These are phyloP conservation scores for Antennarius maculatus DNA, from an alignment of 2,797 vertebrate genomes.

Conservation along the genomic window DNA sequence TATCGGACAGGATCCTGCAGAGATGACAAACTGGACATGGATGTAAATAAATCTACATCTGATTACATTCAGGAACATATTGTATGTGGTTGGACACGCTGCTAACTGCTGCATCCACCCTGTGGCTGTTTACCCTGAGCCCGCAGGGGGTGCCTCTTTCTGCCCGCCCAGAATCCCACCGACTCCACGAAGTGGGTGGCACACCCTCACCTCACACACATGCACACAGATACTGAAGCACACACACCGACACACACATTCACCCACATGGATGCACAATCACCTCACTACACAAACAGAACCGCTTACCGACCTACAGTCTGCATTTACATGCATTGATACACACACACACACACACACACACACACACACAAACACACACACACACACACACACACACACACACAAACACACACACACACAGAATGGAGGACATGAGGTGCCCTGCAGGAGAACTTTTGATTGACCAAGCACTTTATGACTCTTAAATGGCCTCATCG, in stretches of 20 bases:
- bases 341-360: conserved; percentile 1
- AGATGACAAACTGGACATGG: conserved; percentile 12
- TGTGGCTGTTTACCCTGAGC: conserved; percentile 34
- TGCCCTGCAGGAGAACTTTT: conserved; percentile 50
- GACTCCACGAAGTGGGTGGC: conserved; percentile 39
- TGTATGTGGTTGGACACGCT: conserved; percentile 18
- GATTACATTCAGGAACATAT: conserved; percentile 10
- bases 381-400: too few species aligned
- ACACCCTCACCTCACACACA: conserved; percentile 14
- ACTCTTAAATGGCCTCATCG: conserved; percentile 61
- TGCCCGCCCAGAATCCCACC: conserved; percentile 38
- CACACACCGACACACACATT: conserved; percentile 7
- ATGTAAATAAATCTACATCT: conserved; percentile 27
- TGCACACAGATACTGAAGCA: conserved; percentile 4
- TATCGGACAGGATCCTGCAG: conserved; percentile 15
- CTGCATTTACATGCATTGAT: background rate
- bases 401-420: conserved; percentile 8
- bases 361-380: background rate
- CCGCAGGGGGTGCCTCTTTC: conserved; percentile 28
- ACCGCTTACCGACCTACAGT: background rate
- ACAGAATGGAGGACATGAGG: conserved; percentile 41
- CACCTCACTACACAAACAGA: background rate
- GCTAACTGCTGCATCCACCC: conserved; percentile 37
- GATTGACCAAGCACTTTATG: conserved; percentile 67
- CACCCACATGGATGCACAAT: conserved; percentile 30